phyloP scores from a whole-genome alignment of 2,797 vertebrate species.

The Melanitta fusca region DNA sequence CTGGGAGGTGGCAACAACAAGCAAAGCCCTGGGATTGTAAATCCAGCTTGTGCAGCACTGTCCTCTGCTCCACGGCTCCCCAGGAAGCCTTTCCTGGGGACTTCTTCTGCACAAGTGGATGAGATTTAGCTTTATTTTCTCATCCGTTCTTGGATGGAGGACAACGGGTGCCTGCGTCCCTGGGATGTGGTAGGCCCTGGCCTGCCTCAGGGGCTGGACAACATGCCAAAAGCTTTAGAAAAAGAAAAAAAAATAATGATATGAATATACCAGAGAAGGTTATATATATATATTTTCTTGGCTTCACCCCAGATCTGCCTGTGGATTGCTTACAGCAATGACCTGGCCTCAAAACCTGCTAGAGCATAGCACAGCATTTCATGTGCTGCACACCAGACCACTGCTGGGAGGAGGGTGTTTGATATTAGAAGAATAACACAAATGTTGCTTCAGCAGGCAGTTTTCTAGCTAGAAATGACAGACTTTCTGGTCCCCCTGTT shows the following conservation, averaged over 20 bases:
- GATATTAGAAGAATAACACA: neutral
- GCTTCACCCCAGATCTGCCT: neutral
- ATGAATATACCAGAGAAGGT: neutral
- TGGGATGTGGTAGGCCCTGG: neutral
- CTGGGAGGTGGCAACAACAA: neutral
- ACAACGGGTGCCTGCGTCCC: accelerated
- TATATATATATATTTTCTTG: neutral
- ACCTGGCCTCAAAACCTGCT: conserved; percentile 38
- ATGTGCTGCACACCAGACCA: neutral
- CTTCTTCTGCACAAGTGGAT: neutral
- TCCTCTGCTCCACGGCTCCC: neutral
- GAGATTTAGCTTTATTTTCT: neutral
- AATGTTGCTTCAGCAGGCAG: neutral
- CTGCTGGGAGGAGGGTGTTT: neutral
- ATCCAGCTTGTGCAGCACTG: neutral
- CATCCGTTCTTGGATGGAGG: neutral
- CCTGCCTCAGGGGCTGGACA: neutral
- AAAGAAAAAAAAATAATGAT: neutral
- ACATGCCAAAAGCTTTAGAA: neutral
- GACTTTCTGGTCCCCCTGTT: neutral
- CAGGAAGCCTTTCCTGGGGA: neutral
- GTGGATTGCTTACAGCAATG: conserved; percentile 18
- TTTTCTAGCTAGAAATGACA: neutral
- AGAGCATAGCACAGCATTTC: neutral
- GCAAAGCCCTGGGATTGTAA: neutral